Evolutionary conservation across 2,888 invertebrate genomes (phyloP).

Genomic region (Apotomis turbidana): DNA sequence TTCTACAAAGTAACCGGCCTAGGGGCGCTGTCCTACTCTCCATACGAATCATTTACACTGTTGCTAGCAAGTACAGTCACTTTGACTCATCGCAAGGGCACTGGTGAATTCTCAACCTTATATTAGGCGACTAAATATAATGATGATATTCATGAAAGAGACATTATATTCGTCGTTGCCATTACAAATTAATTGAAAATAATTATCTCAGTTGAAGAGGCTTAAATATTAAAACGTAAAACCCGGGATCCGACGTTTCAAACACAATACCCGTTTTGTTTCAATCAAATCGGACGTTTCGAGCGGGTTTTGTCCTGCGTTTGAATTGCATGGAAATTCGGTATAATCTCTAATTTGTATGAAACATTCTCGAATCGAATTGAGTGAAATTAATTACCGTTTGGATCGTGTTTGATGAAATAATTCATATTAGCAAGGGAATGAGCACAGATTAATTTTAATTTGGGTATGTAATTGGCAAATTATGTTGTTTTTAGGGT

Average conservation of each 20-base stretch:
- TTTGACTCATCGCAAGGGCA: too few species aligned
- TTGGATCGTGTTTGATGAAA: neutral
- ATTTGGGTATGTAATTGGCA: neutral
- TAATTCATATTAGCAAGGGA: neutral
- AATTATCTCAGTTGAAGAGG: neutral
- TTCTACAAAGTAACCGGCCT: too few species aligned
- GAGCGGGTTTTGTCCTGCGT: slow-evolving; percentile 5
- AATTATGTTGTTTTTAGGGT: neutral
- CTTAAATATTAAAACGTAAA: slow-evolving; percentile 14
- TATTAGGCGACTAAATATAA: neutral
- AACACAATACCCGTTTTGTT: slow-evolving; percentile 10
- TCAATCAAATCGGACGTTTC: slow-evolving; percentile 1
- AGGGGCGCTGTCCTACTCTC: too few species aligned
- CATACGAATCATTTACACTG: too few species aligned
- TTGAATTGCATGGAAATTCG: neutral
- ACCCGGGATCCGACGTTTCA: neutral
- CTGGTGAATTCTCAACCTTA: neutral
- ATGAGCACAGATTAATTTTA: neutral
- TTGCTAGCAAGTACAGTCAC: too few species aligned
- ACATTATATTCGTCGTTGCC: neutral
- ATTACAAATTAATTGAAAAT: neutral
- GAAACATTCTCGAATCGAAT: neutral
- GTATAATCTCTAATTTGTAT: slow-evolving; percentile 15
- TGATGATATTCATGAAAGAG: neutral
- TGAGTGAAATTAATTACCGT: neutral